These are phyloP conservation scores for Marmota flaviventris DNA, from an alignment of 2,113 vertebrate genomes.

Conservation along the genomic window DNA sequence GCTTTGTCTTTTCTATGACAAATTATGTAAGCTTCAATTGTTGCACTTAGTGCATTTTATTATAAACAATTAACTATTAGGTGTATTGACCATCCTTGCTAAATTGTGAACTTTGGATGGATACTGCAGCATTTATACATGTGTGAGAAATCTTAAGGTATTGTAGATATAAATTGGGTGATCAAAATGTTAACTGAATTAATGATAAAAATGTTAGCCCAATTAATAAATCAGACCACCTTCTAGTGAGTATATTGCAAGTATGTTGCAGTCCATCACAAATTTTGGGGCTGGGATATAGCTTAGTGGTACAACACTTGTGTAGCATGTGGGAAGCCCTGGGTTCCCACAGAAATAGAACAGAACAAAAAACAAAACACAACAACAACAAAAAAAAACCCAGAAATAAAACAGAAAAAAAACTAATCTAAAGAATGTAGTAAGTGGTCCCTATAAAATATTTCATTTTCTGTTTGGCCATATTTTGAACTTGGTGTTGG, in stretches of 20 bases:
- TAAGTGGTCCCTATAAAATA: not conserved
- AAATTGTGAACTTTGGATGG: conserved; percentile 21
- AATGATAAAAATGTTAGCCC: conserved; percentile 17
- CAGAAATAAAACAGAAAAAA: not conserved
- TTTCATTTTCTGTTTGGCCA: not conserved
- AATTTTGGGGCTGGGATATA: not conserved
- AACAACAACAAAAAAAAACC: too few species aligned
- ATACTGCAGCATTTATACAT: not conserved
- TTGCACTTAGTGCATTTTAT: not conserved
- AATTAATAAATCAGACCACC: not conserved
- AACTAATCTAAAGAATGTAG: not conserved
- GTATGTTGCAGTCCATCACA: not conserved
- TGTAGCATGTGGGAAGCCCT: not conserved
- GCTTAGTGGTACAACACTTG: not conserved
- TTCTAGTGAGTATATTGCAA: not conserved
- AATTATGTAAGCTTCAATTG: not conserved
- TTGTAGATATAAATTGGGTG: not conserved
- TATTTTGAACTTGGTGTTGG: not conserved
- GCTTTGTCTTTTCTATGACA: conserved; percentile 53
- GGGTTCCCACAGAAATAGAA: not conserved
- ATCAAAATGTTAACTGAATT: not conserved
- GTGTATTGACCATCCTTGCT: not conserved
- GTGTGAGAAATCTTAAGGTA: conserved; percentile 22
- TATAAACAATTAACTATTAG: not conserved
- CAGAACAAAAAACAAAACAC: not conserved